These are phyloP conservation scores for Xenops minutus DNA, from an alignment of 2,797 vertebrate species.

Conservation along the genomic window DNA sequence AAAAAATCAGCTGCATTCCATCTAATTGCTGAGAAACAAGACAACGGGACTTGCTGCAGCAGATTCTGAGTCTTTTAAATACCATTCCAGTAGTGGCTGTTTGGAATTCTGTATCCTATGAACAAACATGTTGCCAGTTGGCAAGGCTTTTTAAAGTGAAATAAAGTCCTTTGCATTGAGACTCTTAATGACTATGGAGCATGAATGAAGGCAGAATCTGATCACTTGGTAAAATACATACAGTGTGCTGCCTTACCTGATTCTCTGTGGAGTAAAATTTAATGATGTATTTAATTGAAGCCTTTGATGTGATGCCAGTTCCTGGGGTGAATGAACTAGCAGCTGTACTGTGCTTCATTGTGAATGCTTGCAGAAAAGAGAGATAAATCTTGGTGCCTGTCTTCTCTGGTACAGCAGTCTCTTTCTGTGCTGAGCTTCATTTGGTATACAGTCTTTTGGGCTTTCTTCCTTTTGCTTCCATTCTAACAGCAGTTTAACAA, in stretches of 20 bases:
- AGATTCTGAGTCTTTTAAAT: neutral
- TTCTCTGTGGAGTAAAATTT: neutral
- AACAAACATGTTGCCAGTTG: neutral
- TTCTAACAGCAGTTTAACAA: neutral
- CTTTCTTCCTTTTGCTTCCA: neutral
- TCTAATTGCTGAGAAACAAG: neutral
- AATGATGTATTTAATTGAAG: constrained; percentile 41
- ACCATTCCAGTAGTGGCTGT: neutral
- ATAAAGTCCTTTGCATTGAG: neutral
- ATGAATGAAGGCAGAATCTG: neutral
- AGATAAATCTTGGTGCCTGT: neutral
- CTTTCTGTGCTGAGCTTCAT: neutral
- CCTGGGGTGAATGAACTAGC: neutral
- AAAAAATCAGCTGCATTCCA: neutral
- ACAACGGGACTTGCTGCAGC: neutral
- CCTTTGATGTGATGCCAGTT: neutral
- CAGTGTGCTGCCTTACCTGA: neutral
- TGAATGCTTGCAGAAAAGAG: neutral
- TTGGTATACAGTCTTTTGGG: neutral
- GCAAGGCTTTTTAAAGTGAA: neutral
- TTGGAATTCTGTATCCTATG: neutral
- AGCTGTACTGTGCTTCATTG: neutral
- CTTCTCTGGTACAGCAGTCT: neutral
- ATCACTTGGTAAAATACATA: neutral
- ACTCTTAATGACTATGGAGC: neutral